Evolutionary conservation across 2,797 vertebrate species (phyloP), one percentile per base, ranked within the genome.

Genomic region (Otus scops): DNA sequence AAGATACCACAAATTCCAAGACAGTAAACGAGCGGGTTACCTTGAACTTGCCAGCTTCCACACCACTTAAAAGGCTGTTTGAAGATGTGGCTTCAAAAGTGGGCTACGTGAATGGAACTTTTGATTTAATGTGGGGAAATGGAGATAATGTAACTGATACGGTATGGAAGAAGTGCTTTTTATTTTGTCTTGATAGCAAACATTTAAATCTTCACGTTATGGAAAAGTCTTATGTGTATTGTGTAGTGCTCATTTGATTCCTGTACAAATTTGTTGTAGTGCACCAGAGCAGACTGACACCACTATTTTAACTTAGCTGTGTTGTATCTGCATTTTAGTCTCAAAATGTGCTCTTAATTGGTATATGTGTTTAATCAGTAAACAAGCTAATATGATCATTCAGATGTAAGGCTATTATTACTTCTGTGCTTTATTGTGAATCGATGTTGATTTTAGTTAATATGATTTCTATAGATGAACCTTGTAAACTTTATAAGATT

Each of bases 31-130:
- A 99, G 96, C 98, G 98, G 57, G 98, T 99, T 90, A 99, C 99
- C 26, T 97, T 99, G 93, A 99, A 99, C 98, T 97, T 99, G 84
- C 99, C 99, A 22, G 99, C 99, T 50, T 99, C 99, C 95, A 99
- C 99, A 34, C 97, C 98, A 4, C 97, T 99, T 80, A 98, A 96
- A 94, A 99, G 98, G 95, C 98, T 99, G 45, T 99, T 98, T 57
- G 98, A 99, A 90, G 99, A 99, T 88, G 98, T 99, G 70, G 98
- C 99, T 92, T 98, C 98, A 85, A 99, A 99, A 98, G 99, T 99
- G 68, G 98, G 99, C 98, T 99, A 99, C 61, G 97, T 99, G 80
- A 98, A 97, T 85, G 99, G 98, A 96, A 99, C 99, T 45, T 99
- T 99, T 95, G 98, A 98, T 92, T 98, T 99, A 90, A 95, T 98